phyloP scores from a whole-genome alignment of 2,888 invertebrate genomes.

The Callosobruchus maculatus region DNA sequence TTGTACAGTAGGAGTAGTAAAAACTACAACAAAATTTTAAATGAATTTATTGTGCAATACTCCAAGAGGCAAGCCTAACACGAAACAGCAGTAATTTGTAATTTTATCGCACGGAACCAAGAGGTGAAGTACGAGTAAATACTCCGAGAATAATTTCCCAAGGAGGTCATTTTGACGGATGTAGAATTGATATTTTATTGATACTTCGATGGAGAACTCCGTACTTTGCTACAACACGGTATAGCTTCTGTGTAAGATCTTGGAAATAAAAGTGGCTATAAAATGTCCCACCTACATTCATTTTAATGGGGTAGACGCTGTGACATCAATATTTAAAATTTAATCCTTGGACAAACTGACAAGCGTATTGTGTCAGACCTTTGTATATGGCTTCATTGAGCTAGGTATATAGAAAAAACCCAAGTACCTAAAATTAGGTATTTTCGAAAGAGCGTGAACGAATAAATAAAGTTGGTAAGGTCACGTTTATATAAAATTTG shows the following conservation, averaged over 20 bases:
- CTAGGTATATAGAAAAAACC: too few species aligned
- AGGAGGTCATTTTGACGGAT: conserved; percentile 21
- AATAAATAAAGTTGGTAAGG: too few species aligned
- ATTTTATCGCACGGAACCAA: not conserved
- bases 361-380: not conserved
- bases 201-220: conserved; percentile 14
- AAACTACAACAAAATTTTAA: too few species aligned
- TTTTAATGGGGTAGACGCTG: not conserved
- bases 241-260: not conserved
- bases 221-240: conserved; percentile 10
- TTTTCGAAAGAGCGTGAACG: too few species aligned
- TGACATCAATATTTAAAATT: not conserved
- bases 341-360: not conserved
- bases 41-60: too few species aligned
- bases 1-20: too few species aligned
- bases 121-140: conserved; percentile 17
- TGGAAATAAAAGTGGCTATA: not conserved
- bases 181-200: conserved; percentile 26
- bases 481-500: too few species aligned
- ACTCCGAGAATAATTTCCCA: conserved; percentile 24
- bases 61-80: not conserved
- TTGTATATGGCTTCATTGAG: not conserved
- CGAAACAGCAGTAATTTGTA: not conserved
- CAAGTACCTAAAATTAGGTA: too few species aligned
- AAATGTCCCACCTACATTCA: not conserved